Conservation (phyloP, 2,888 invertebrate species). For the Andricus curvator region DNA sequence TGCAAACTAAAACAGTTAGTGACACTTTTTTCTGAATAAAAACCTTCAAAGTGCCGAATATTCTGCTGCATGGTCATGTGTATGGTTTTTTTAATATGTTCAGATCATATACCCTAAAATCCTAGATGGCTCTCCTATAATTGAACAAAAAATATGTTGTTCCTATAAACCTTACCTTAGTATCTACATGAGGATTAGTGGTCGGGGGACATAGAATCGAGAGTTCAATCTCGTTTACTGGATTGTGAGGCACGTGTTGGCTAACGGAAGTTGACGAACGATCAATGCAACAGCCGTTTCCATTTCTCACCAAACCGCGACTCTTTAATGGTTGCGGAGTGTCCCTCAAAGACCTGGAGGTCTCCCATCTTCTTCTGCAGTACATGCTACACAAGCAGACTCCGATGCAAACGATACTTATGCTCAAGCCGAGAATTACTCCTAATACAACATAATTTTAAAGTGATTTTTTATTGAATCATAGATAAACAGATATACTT, state of each 20-base stretch:
- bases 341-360: slow-evolving; percentile 67
- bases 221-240: slow-evolving; percentile 73
- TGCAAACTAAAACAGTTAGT: too few species aligned
- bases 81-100: too few species aligned
- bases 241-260: slow-evolving; percentile 65
- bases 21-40: too few species aligned
- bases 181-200: slow-evolving; percentile 79
- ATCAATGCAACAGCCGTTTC: slow-evolving; percentile 72
- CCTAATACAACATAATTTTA: slow-evolving; percentile 60
- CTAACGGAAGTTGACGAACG: slow-evolving; percentile 68
- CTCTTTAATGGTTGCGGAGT: slow-evolving; percentile 68
- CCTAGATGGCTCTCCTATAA: too few species aligned
- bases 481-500: too few species aligned
- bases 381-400: slow-evolving; percentile 76
- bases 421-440: slow-evolving; percentile 77
- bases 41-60: too few species aligned
- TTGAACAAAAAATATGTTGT: too few species aligned
- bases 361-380: slow-evolving; percentile 72
- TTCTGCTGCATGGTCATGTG: too few species aligned
- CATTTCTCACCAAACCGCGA: slow-evolving; percentile 66
- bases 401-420: slow-evolving; percentile 76
- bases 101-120: too few species aligned
- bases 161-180: slow-evolving; percentile 77
- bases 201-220: slow-evolving; percentile 76
- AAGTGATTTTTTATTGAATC: too few species aligned